Base-by-base conservation (phyloP, 2,888 invertebrate genomes). In the Nomada ruficornis region DNA sequence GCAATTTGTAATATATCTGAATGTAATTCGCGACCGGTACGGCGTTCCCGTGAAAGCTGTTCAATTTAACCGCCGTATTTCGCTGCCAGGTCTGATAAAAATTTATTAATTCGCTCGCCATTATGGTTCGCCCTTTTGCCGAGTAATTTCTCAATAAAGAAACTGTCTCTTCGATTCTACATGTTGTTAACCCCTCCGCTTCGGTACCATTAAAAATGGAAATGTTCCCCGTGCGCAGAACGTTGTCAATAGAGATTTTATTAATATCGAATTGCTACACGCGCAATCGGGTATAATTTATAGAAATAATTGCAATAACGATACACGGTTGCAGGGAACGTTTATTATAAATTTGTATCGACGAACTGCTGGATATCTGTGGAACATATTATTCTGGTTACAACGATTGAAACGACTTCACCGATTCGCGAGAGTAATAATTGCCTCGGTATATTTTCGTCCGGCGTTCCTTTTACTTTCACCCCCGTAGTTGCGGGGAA, bases 1-100 rank as follows among this genome's bases (percentile, higher is more conserved):
- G 90, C 91, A 92, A 91, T 92, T 92, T 92, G 92, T 90, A 92
- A 92, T 92, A 90, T 91, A 92, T 91, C 88, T 79, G 88, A 86
- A 88, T 88, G 88, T 87, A 88, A 88, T 88, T 89, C 83, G 88
- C 82, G 59, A 80, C 78, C 73, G 52, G 77, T 36, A 64, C 72
- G 70, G 80, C 74, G 78, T 82, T 20, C 75, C 78, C 59, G 81
- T 77, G 74, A 73, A 71, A 59, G 74, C 54, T 85, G 87, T 82
- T 86, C 87, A 87, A 87, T 87, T 87, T 87, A 80, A 64, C 77
- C 77, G 60, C 47, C 23, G 55, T 65, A 77, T 79, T 84, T 83
- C 81, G 69, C 20, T 64, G 68, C 54, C 59, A 42, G 50, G n/a
- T 36, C 52, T 52, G 68, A 63, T 79, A 76, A 80, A 79, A 76